Percentiles rank a stretch among this genome's conserved stretches.
Conservation (phyloP, 1,140 invertebrate species). For the Pachypeltis micranthus region DNA sequence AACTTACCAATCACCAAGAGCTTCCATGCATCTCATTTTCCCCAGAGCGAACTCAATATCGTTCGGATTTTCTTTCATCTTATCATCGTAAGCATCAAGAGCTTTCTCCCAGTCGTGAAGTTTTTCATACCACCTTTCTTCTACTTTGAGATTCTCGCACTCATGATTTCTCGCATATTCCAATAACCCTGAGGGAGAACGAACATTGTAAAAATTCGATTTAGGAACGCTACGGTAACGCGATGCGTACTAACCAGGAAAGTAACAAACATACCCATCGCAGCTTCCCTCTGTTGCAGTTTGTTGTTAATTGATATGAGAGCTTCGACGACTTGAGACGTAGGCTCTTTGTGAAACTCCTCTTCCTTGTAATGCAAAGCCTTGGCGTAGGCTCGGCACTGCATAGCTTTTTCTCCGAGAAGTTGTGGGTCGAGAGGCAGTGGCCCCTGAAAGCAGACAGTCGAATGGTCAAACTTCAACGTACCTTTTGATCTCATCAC, state of each 20-base stretch:
- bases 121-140: conserved; percentile 98
- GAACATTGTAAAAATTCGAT: too few species aligned
- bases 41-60: conserved; percentile 79
- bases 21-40: conserved; percentile 93
- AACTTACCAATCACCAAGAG: conserved; percentile 88
- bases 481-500: too few species aligned
- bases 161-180: conserved; percentile 80
- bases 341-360: conserved; percentile 68
- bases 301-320: conserved; percentile 98
- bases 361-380: conserved; percentile 98
- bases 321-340: conserved; percentile 76
- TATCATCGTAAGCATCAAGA: conserved; percentile 67
- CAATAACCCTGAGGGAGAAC: conserved; percentile 63
- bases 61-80: conserved; percentile 40
- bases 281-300: conserved; percentile 94
- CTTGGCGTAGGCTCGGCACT: conserved; percentile 71
- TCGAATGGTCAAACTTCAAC: background rate
- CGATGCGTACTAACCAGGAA: background rate
- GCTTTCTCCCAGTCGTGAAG: conserved; percentile 98
- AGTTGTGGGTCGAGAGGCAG: conserved; percentile 79
- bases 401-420: conserved; percentile 66
- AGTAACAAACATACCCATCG: conserved; percentile 49
- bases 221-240: too few species aligned
- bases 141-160: conserved; percentile 59
- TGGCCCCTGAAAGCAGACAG: conserved; percentile 51